Evolutionary conservation across 2,113 vertebrate genomes (phyloP).

Genomic region (Platanista minor): DNA sequence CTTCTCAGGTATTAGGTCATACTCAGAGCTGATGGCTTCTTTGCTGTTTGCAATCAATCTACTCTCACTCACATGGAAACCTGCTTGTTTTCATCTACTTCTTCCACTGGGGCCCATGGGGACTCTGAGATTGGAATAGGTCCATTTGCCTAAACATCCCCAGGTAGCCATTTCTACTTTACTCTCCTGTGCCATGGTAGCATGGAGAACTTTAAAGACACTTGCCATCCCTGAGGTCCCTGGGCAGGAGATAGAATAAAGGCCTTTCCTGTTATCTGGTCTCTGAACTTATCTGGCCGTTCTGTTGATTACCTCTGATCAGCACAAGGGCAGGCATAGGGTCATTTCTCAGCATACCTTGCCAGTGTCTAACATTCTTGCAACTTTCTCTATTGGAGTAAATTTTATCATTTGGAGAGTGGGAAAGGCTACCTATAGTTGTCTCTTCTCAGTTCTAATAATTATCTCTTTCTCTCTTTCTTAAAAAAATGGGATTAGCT

Average conservation of each 20-base stretch:
- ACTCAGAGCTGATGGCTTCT: background rate
- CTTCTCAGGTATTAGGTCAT: background rate
- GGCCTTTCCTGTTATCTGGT: background rate
- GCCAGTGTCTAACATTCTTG: background rate
- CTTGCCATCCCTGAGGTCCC: background rate
- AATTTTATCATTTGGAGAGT: background rate
- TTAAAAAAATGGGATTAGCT: background rate
- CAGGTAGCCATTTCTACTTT: background rate
- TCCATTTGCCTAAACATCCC: background rate
- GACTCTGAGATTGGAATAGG: background rate
- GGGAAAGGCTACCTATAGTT: background rate
- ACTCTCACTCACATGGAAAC: background rate
- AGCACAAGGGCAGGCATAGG: background rate
- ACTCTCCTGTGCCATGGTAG: background rate
- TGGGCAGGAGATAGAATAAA: background rate
- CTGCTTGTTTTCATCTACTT: background rate
- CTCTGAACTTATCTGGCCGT: background rate
- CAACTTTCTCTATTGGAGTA: background rate
- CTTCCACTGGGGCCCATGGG: background rate
- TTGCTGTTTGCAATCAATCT: background rate
- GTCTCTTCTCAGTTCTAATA: background rate
- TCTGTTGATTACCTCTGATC: background rate
- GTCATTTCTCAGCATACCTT: background rate
- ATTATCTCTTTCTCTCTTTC: background rate
- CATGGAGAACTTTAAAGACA: background rate